Base-by-base conservation (phyloP, 92 coral and sea anemone species). In the Siderastrea radians region DNA sequence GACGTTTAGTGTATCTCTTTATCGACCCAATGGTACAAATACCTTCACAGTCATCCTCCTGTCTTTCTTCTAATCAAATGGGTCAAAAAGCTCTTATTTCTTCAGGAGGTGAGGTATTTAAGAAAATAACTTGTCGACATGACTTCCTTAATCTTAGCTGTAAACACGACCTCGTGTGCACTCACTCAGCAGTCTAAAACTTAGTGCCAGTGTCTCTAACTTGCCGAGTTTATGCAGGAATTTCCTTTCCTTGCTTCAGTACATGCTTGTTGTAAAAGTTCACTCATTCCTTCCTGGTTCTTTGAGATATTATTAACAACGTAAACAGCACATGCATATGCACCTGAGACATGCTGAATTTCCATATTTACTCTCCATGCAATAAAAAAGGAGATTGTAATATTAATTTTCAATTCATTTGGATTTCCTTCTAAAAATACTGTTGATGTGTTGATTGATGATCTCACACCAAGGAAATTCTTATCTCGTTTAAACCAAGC, bases 311-410 rank as follows among this genome's bases (percentile, higher is more conserved):
- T n/a, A 11, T 63, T 53, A 3, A 72, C 80, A 15, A 72, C 54
- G 80, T 83, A 83, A 52, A 72, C 65, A 26, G 87, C 80, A 81
- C 77, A 68, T 6, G 79, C 77, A 55, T 60, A 70, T 6, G 71
- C 87, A 83, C 71, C 87, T 4, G 51, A 55, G 17, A 69, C 78
- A 83, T 49, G 71, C 46, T 83, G 79, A 53, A 83, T 72, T 55
- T 83, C 87, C 80, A 83, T 83, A 71, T 83, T 83, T 53, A 79
- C 87, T 73, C 88, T 72, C 85, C 85, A 67, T n/a, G 76, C 85
- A 44, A 16, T 48, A 17, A 81, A 75, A 16, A 75, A 81, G n/a
- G 85, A 58, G 38, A 26, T 26, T 26, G 38, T 26, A 26, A 26
- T 59, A 15, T 81, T 81, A 12, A 82, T 47, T 54, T 83, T 43